Evolutionary conservation across 2,113 vertebrate species (phyloP).

Genomic region (Paramormyrops kingsleyae): DNA sequence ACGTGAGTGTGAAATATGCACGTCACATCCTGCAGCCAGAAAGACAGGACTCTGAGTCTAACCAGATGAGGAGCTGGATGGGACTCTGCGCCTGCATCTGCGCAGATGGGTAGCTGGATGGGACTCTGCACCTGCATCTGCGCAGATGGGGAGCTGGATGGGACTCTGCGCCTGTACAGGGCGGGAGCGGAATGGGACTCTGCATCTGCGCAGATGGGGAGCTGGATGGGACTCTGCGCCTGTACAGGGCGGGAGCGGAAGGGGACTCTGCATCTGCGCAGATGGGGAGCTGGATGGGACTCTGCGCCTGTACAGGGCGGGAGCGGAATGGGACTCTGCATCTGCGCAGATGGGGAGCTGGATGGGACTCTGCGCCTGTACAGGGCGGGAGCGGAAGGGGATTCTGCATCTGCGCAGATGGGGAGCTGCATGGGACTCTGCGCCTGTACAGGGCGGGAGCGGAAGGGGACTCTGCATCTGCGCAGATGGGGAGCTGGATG

Average conservation of each 20-base stretch:
- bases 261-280: not conserved
- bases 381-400: no score
- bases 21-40: not conserved
- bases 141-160: not conserved
- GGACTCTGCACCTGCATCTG: not conserved
- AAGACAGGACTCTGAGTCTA: not conserved
- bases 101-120: rapidly evolving
- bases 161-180: not conserved
- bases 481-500: no score
- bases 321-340: not conserved
- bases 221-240: not conserved
- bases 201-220: not conserved
- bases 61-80: not conserved
- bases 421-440: no score
- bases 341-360: not conserved
- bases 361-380: not conserved
- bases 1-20: not conserved
- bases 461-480: not conserved
- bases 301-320: not conserved
- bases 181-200: not conserved
- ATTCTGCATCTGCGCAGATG: not conserved
- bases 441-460: not conserved
- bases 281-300: not conserved
- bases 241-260: not conserved
- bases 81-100: not conserved